Base-by-base conservation (phyloP, 2,797 vertebrate species). In the Clarias laeviceps region DNA sequence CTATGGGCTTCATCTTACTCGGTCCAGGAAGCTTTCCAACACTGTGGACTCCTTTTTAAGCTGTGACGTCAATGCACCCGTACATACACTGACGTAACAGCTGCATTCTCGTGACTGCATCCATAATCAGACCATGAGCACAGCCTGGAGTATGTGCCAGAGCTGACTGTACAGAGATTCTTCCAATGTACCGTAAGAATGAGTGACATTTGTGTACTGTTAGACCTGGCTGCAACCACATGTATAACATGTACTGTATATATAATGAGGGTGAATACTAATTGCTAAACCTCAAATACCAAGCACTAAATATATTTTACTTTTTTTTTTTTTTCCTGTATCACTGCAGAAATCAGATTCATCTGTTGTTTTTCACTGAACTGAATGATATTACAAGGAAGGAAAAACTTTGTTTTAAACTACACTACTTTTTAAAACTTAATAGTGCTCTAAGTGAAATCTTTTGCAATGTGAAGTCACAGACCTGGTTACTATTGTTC, bases 1-100 rank as follows among this genome's bases (percentile, higher is more conserved):
- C 92, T 94, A 94, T 93, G 93, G 94, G 92, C 92, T 89, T 92
- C 85, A 54, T 81, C 83, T 79, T 88, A 89, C 80, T 89, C 57
- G 74, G 87, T 87, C 56, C 74, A 81, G 73, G 82, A 72, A 82
- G 85, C 77, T 83, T 83, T 88, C 66, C 66, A 27, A 59, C 66
- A 72, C 85, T 83, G 80, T 93, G 92, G 91, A 90, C 90, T 95
- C 88, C 8, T 89, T 91, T 95, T 95, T 95, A 95, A 93, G 91
- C 91, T 14, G 82, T 94, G 94, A 95, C 92, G 91, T 92, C 88
- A 93, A 94, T 93, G 62, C 73, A 87, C 90, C 56, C 80, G 24
- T 86, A 82, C 87, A 80, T 69, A 87, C 90, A 85, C 92, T 73
- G 57, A 79, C 24, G 20, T 77, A 64, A 66, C 20, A 57, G 37